These are phyloP conservation scores for Spinus pinus DNA, from an alignment of 2,797 vertebrate species.

Conservation along the genomic window DNA sequence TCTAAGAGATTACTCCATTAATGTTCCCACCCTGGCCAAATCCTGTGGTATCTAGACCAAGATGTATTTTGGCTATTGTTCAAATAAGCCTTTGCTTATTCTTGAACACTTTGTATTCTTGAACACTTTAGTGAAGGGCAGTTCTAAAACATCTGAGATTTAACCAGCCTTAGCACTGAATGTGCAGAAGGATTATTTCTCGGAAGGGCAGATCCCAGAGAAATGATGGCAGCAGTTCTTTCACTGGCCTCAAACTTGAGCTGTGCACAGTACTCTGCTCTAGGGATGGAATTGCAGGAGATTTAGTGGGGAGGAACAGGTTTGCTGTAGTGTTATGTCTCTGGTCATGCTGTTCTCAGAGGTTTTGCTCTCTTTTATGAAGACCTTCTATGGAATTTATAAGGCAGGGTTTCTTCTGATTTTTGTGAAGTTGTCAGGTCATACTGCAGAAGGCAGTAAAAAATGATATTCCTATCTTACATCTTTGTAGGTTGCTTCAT, in stretches of 20 bases:
- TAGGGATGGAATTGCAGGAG: not conserved
- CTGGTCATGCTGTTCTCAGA: not conserved
- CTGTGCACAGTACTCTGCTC: not conserved
- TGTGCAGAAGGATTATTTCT: not conserved
- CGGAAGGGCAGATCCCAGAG: not conserved
- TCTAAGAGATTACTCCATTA: not conserved
- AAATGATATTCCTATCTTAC: not conserved
- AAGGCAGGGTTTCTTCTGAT: not conserved
- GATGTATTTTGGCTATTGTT: not conserved
- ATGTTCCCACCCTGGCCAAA: not conserved
- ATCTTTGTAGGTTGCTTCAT: not conserved
- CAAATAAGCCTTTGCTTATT: not conserved
- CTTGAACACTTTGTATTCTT: not conserved
- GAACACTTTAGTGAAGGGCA: not conserved
- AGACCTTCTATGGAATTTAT: not conserved
- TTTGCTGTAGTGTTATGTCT: not conserved
- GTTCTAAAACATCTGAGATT: not conserved
- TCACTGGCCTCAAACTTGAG: not conserved
- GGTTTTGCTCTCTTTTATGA: not conserved
- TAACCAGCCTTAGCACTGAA: not conserved
- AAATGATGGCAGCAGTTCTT: not conserved
- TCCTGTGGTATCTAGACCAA: not conserved
- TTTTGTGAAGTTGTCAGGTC: not conserved
- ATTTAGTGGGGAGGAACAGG: not conserved
- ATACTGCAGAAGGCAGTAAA: not conserved